Base-by-base conservation (phyloP, 1,140 invertebrate species). In the Drosophila ercepeae region DNA sequence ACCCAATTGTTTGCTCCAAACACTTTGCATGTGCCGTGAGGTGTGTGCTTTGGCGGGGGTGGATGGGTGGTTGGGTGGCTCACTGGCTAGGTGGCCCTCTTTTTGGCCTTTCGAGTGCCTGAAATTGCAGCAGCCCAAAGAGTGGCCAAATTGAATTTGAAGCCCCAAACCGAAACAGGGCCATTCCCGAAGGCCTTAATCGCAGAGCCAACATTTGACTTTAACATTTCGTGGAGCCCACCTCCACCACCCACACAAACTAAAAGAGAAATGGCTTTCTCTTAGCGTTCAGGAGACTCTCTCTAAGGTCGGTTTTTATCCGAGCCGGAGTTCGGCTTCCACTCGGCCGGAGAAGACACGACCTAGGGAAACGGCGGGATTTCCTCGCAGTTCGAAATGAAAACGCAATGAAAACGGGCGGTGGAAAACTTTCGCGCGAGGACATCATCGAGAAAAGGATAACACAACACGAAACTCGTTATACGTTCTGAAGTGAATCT, bases 91-190 rank as follows among this genome's bases (percentile, higher is more conserved):
- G 34, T 6, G 45, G 39, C 53, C 25, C 39, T 0, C 6, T 29
- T 29, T 57, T 41, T 0, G 21, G 67, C 32, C 36, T 29, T 53
- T 73, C 25, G 64, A 52, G 55, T 21, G 14, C 16, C 44, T 27
- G 45, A 60, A 72, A 72, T 32, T 57, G 63, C 34, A 45, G 65
- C 49, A 71, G 57, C 63, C 51, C 36, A 21, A 48, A 34, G 44
- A 74, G 51, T 63, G 76, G 61, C 57, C 57, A 84, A 81, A 86
- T 86, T 84, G 76, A 86, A 86, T 81, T 77, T 84, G 73, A 78
- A 84, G 75, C 75, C n/a, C 36, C 36, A 39, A 52, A 45, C 53
- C 63, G 58, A 72, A 75, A 63, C 68, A 78, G 55, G 78, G 63
- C 68, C 58, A 61, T 25, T 13, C 27, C 70, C 46, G 71, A 50